Evolutionary conservation across 2,113 vertebrate genomes (phyloP).

Genomic region (Calyptommatus sinebrachiatus): DNA sequence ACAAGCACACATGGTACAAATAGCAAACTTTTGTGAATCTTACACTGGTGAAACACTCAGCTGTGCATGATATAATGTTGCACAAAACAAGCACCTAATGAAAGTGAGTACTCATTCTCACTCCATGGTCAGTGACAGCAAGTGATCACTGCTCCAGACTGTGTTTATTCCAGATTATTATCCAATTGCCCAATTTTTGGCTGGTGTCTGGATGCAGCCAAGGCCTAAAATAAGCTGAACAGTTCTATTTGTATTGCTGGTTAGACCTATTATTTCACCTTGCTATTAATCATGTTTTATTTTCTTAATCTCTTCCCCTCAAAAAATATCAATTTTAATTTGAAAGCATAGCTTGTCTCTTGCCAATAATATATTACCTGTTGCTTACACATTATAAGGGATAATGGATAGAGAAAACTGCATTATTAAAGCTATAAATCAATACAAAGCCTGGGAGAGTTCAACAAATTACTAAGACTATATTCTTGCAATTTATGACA

Average conservation of each 20-base stretch:
- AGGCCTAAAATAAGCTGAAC: background rate
- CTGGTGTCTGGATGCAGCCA: background rate
- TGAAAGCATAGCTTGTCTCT: slow-evolving; percentile 16
- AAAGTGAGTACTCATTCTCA: too few relatives aligned
- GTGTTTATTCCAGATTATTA: too few relatives aligned
- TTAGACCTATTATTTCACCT: background rate
- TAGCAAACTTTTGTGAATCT: too few relatives aligned
- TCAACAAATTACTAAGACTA: background rate
- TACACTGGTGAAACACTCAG: too few relatives aligned
- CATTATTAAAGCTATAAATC: slow-evolving; percentile 41
- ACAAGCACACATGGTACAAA: too few relatives aligned
- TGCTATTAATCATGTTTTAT: slow-evolving; percentile 11
- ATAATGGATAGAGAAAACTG: slow-evolving; percentile 1
- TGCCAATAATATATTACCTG: slow-evolving; percentile 18
- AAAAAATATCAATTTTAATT: slow-evolving; percentile 18
- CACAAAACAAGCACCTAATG: too few relatives aligned
- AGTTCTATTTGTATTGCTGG: slow-evolving; percentile 3
- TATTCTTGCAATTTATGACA: background rate
- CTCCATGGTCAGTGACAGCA: too few relatives aligned
- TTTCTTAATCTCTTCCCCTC: slow-evolving; percentile 26
- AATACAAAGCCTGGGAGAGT: background rate
- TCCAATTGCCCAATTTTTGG: too few relatives aligned
- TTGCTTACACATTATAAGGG: slow-evolving; percentile 3
- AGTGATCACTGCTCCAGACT: too few relatives aligned
- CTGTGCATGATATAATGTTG: too few relatives aligned